These are phyloP conservation scores for Lathronympha strigana DNA, from an alignment of 2,888 invertebrate genomes.

Conservation along the genomic window DNA sequence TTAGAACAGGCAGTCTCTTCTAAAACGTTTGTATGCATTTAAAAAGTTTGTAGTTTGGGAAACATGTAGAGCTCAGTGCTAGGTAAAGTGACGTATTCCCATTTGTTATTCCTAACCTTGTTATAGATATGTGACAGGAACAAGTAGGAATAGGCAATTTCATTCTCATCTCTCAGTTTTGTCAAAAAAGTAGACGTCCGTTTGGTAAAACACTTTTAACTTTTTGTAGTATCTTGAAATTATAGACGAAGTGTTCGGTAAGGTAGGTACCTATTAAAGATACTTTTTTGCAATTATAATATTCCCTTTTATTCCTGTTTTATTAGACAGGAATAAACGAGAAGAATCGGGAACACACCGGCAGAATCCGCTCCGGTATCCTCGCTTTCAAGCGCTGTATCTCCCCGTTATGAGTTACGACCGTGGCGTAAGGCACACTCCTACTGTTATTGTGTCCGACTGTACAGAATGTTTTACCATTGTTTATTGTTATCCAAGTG, in stretches of 20 bases:
- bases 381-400: conserved; percentile 26
- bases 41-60: conserved; percentile 19
- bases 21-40: conserved; percentile 39
- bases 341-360: conserved; percentile 3
- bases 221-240: too few relatives aligned
- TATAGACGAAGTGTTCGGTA: too few relatives aligned
- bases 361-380: conserved; percentile 37
- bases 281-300: background rate
- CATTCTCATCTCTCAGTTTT: too few relatives aligned
- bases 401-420: conserved; percentile 53
- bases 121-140: too few relatives aligned
- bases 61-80: conserved; percentile 9
- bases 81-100: background rate
- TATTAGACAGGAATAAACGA: background rate
- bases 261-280: too few relatives aligned
- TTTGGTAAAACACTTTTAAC: too few relatives aligned
- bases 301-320: background rate
- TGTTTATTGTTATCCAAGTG: conserved; percentile 57
- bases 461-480: conserved; percentile 58
- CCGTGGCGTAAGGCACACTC: conserved; percentile 54
- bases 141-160: too few relatives aligned
- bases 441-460: conserved; percentile 60
- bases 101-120: background rate
- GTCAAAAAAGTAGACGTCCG: too few relatives aligned
- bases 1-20: conserved; percentile 9